Evolutionary conservation across 2,113 vertebrate species (phyloP), one percentile per base, ranked within the genome.

Genomic region (Rhinoptilus africanus): DNA sequence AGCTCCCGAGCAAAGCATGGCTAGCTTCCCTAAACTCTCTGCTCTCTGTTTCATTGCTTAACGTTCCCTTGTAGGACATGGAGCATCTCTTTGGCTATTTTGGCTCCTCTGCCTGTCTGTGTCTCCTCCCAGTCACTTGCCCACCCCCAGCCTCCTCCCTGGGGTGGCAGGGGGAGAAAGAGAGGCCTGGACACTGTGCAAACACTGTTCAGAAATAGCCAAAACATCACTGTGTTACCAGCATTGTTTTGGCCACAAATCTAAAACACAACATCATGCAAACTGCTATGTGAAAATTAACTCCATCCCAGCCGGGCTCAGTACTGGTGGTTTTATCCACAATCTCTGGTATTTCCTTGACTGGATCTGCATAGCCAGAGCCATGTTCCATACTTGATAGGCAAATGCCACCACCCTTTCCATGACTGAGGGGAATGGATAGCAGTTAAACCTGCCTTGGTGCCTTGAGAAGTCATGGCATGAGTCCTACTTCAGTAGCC

Each of bases 31-130:
- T 22, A 78, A 77, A 28, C 0, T 3, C 16, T 1, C 4, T 47
- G 30, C 20, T 30, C 27, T 62, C 59, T 78, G 9, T 74, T 69
- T 48, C 2, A 1, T 35, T 67, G 18, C 21, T 75, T 23, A 66
- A n/a, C 12, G 1, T 37, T 17, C 17, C 3, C 1, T 41, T 35
- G 32, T 20, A 16, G 2, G 0, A n/a, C 35, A 35, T 60, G 22
- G 22, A 69, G 22, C 41, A 74, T 41, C 22, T 47, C 35, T 88
- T 48, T 4, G 0, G 14, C 63, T 59, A 67, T 17, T n/a, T 75
- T 1, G 2, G 19, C 8, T 75, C 2, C n/a, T 54, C 43, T 54
- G 30, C 16, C 51, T 50, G 16, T 19, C 19, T 80, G 5, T 45
- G 30, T 27, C 4, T 13, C 12, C 3, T 67, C 18, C n/a, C 24